Percentiles rank a stretch among this genome's conserved stretches.
These are phyloP conservation scores for Dasypogon diadema DNA, from an alignment of 2,888 invertebrate species.

Conservation along the genomic window DNA sequence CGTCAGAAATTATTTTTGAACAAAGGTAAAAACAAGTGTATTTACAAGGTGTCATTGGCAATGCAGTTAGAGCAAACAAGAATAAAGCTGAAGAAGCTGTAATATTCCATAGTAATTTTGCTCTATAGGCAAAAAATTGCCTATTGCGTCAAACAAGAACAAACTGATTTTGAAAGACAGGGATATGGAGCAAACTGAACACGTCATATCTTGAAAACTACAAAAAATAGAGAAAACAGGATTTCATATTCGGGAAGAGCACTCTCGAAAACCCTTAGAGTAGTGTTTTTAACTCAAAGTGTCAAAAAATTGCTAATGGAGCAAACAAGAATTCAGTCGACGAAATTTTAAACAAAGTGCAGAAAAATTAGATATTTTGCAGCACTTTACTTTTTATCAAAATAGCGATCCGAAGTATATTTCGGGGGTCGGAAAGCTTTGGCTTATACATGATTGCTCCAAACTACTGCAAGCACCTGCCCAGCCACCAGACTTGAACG, in stretches of 20 bases:
- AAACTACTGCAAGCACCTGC: too few species aligned
- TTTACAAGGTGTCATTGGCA: neutral
- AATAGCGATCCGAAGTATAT: too few species aligned
- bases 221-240: neutral
- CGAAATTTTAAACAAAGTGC: too few species aligned
- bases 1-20: too few species aligned
- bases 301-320: neutral
- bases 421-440: too few species aligned
- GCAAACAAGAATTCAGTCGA: neutral
- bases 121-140: too few species aligned
- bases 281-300: neutral
- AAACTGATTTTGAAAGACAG: conserved; percentile 1
- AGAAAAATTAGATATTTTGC: too few species aligned
- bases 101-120: neutral
- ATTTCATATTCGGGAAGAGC: conserved; percentile 8
- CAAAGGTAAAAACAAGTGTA: neutral
- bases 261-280: neutral
- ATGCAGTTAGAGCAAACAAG: neutral
- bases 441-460: too few species aligned
- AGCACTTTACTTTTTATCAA: too few species aligned
- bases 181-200: neutral
- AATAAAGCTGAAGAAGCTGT: neutral
- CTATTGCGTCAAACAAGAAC: conserved; percentile 4
- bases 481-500: conserved; percentile 99
- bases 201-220: conserved; percentile 7